phyloP scores from a whole-genome alignment of 2,888 invertebrate species.

The Tetheella fluctuosa region DNA sequence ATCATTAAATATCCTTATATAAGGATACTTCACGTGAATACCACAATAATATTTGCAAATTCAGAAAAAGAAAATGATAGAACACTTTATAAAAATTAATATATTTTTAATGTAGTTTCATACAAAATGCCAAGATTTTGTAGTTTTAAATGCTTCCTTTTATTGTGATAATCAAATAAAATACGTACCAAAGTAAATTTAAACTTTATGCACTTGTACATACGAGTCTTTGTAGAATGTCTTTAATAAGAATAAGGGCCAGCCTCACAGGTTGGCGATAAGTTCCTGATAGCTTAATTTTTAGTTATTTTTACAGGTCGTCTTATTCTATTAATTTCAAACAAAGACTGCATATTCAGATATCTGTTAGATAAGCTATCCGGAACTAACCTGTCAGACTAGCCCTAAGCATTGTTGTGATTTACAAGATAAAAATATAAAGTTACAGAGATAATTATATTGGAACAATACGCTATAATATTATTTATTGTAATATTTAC shows the following conservation, averaged over 20 bases:
- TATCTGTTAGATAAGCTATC: too few relatives aligned
- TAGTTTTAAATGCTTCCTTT: not conserved
- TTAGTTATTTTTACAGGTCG: too few relatives aligned
- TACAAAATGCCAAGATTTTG: too few relatives aligned
- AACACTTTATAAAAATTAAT: conserved; percentile 11
- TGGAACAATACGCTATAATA: conserved; percentile 23
- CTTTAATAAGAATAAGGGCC: conserved; percentile 65
- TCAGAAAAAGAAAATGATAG: not conserved
- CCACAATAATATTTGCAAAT: conserved; percentile 21
- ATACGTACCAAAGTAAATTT: conserved; percentile 12
- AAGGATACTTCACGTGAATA: conserved; percentile 18
- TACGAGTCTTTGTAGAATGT: conserved; percentile 71
- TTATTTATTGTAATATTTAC: conserved; percentile 29
- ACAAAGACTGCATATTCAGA: too few relatives aligned
- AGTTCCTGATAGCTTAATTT: too few relatives aligned
- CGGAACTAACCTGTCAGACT: too few relatives aligned
- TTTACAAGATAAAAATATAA: conserved; percentile 21
- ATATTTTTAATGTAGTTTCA: not conserved
- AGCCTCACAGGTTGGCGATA: too few relatives aligned
- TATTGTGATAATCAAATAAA: conserved; percentile 30
- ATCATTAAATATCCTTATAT: not conserved
- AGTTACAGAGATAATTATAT: conserved; percentile 29
- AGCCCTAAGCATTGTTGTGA: conserved; percentile 52
- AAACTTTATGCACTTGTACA: conserved; percentile 39
- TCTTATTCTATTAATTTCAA: too few relatives aligned